Base-by-base conservation (phyloP, 2,797 vertebrate species). In the Sebastes cheni region DNA sequence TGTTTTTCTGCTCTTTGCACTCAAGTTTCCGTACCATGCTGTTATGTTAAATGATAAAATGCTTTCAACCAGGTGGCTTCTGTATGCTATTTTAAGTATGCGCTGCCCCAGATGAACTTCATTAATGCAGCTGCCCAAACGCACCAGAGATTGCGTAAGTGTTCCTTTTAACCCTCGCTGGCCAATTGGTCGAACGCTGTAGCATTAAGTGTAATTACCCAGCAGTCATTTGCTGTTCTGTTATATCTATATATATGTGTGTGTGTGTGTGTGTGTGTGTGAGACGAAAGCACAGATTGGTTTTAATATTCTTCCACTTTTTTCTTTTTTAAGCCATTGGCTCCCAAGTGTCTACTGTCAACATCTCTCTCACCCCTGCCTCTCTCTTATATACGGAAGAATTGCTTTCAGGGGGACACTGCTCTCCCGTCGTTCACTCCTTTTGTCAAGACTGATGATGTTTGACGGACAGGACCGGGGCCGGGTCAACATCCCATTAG, bases 401-500 rank as follows among this genome's bases (percentile, higher is more conserved):
- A 74, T 73, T 69, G 67, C 78, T 83, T 78, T 83, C 72, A 78
- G 10, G 23, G 83, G 60, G 68, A 79, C 75, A 32, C 60, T 68
- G 55, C n/a, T 61, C 58, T 2, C 16, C 58, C n/a, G 39, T 84
- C 67, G 69, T 77, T 80, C 62, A 54, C 66, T 58, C 18, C 68
- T 56, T 76, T 80, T 88, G 10, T 87, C 74, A 87, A 75, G 77
- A 72, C 61, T 75, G 71, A 91, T 89, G 85, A 80, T 79, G 77
- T 86, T 75, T 90, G 85, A 89, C 83, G 80, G 88, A 79, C 72
- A 83, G 76, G 81, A 76, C 39, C 39, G 52, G 30, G 88, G 61
- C 58, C 8, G 14, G 88, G 90, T 89, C 89, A 89, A 75, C 82
- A 75, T 90, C 90, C 84, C 78, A 88, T 90, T 78, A 89, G 84